These are phyloP conservation scores for Pemphredon lugubris DNA, from an alignment of 2,888 invertebrate genomes.

Conservation along the genomic window DNA sequence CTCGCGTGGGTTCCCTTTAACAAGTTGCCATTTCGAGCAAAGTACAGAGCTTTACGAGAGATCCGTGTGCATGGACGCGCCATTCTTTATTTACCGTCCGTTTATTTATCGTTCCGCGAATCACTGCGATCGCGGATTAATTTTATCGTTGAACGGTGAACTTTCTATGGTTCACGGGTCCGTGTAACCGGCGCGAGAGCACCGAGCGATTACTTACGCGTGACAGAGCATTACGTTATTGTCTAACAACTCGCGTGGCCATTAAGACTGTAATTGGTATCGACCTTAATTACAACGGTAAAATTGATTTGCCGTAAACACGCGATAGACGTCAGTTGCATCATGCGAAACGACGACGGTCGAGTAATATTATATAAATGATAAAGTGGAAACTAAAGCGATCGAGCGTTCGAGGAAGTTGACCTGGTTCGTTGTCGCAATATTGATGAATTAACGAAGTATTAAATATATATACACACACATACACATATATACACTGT, in stretches of 20 bases:
- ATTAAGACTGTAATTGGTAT: conserved; percentile 34
- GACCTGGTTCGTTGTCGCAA: too few species aligned
- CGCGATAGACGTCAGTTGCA: conserved; percentile 17
- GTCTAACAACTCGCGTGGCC: conserved; percentile 31
- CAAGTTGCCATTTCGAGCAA: too few species aligned
- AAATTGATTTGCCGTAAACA: conserved; percentile 38
- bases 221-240: conserved; percentile 33
- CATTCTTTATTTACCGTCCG: too few species aligned
- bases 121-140: neutral
- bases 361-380: neutral
- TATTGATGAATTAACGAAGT: too few species aligned
- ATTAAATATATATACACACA: too few species aligned
- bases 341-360: neutral
- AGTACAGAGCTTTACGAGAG: too few species aligned
- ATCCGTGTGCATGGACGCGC: too few species aligned
- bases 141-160: neutral
- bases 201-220: conserved; percentile 35
- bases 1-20: too few species aligned
- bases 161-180: conserved; percentile 22
- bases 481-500: too few species aligned
- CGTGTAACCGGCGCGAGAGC: conserved; percentile 19
- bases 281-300: conserved; percentile 26
- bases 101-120: too few species aligned
- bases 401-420: neutral
- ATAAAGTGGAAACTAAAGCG: neutral